Percentiles rank a stretch among this genome's conserved stretches.
phyloP scores from a whole-genome alignment of 2,888 invertebrate species.

The Eurytoma californica region DNA sequence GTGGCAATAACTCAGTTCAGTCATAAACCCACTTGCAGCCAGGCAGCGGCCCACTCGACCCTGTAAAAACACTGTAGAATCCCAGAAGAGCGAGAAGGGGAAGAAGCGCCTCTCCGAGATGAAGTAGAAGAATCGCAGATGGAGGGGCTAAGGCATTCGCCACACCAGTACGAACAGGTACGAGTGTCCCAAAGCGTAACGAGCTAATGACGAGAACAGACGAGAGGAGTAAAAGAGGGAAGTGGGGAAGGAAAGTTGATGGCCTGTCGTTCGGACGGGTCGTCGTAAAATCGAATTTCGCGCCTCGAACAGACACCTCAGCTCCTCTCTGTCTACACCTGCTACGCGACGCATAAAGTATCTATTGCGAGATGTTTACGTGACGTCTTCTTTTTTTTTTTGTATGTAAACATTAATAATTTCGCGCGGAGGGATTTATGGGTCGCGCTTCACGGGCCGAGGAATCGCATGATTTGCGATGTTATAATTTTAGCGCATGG shows the following conservation, averaged over 20 bases:
- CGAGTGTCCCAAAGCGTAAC: constrained; percentile 29
- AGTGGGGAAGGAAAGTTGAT: background rate
- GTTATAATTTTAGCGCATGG: background rate
- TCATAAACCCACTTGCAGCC: constrained; percentile 27
- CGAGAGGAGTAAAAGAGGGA: constrained; percentile 4
- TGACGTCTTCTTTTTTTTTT: constrained; percentile 12
- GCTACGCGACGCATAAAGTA: background rate
- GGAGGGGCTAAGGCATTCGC: constrained; percentile 10
- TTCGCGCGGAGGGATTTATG: constrained; percentile 1
- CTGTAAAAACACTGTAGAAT: constrained; percentile 19
- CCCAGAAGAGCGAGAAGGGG: background rate
- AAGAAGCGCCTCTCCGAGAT: constrained; percentile 3
- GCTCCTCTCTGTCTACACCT: background rate
- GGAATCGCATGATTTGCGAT: background rate
- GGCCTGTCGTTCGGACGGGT: background rate
- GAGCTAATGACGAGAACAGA: constrained; percentile 34
- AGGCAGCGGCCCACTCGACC: background rate
- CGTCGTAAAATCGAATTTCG: constrained; percentile 23
- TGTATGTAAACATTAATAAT: constrained; percentile 28
- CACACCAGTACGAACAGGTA: constrained; percentile 4
- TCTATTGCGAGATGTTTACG: constrained; percentile 7
- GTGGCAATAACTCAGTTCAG: constrained; percentile 28
- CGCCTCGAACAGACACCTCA: background rate
- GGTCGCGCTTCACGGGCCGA: background rate
- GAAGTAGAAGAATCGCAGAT: background rate